phyloP scores from a whole-genome alignment of 1,140 invertebrate species.

The Ceratosolen fusciceps region DNA sequence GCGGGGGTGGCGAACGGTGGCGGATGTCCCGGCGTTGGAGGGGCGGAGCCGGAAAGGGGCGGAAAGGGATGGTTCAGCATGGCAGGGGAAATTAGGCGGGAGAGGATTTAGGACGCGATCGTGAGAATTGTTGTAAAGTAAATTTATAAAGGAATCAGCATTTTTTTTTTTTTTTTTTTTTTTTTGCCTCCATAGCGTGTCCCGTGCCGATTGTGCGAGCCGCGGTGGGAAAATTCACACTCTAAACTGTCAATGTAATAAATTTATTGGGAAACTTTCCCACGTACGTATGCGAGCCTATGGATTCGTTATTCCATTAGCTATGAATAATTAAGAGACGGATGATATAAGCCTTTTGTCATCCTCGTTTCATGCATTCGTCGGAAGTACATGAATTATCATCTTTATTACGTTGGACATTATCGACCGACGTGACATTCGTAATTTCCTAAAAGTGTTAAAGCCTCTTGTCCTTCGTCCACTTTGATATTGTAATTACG shows the following conservation, averaged over 20 bases:
- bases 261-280: conserved; percentile 14
- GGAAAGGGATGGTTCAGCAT: background rate
- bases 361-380: too few relatives aligned
- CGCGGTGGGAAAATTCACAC: conserved; percentile 1
- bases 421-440: too few relatives aligned
- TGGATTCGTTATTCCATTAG: too few relatives aligned
- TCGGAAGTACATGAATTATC: too few relatives aligned
- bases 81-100: conserved; percentile 16
- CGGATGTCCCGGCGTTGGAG: background rate
- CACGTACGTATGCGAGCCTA: background rate
- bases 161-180: too few relatives aligned
- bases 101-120: background rate
- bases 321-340: too few relatives aligned
- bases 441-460: too few relatives aligned
- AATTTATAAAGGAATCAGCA: background rate
- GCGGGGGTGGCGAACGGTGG: background rate
- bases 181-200: too few relatives aligned
- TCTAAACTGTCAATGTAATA: background rate
- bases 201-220: background rate
- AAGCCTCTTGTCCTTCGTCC: too few relatives aligned
- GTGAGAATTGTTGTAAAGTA: background rate
- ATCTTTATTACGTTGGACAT: too few relatives aligned
- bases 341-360: too few relatives aligned
- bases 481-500: too few relatives aligned
- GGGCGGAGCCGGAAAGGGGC: background rate